Conservation (phyloP, 1,140 invertebrate species). For the Cydia pomonella region DNA sequence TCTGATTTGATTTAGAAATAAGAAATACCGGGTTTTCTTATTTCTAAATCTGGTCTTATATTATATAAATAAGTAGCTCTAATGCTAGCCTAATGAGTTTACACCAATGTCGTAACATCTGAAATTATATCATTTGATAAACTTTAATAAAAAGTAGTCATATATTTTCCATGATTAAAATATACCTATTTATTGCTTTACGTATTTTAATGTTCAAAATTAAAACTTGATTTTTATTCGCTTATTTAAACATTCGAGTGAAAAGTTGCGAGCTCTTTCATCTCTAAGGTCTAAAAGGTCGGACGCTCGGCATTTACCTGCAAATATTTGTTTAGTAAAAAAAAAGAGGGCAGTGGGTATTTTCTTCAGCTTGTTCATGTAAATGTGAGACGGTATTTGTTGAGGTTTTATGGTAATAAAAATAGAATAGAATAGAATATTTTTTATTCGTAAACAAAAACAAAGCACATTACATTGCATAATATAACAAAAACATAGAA, state of each 20-base stretch:
- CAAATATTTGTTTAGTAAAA: not conserved
- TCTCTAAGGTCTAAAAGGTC: not conserved
- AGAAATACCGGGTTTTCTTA: too few species aligned
- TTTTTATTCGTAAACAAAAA: too few species aligned
- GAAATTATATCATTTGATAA: not conserved
- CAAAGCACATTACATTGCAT: too few species aligned
- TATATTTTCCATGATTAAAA: too few species aligned
- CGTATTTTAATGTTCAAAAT: not conserved
- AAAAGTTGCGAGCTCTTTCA: not conserved
- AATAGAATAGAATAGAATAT: too few species aligned
- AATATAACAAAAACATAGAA: too few species aligned
- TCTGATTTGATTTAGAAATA: too few species aligned
- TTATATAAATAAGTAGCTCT: too few species aligned
- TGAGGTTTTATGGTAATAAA: not conserved
- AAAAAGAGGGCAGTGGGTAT: not conserved
- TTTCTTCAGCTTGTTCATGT: not conserved
- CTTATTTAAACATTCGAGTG: not conserved
- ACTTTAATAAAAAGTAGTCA: not conserved
- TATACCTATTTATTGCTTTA: not conserved
- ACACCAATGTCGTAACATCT: too few species aligned
- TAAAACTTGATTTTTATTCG: not conserved
- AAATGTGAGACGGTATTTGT: not conserved
- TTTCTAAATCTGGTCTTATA: too few species aligned
- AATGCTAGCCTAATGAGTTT: too few species aligned
- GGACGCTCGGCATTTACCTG: not conserved